Conservation (phyloP, 2,888 invertebrate species). For the Andrena fulva region DNA sequence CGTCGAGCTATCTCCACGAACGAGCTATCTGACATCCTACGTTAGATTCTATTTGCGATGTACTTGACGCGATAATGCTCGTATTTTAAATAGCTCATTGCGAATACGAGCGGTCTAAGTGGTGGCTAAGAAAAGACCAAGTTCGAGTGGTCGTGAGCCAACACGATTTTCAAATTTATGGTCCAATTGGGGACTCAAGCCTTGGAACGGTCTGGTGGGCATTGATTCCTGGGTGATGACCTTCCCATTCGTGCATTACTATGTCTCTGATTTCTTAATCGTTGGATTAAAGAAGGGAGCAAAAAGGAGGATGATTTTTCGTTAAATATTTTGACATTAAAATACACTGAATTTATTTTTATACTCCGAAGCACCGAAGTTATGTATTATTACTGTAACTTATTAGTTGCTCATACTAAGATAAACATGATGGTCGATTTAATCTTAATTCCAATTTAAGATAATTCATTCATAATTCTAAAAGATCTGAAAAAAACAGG, state of each 20-base stretch:
- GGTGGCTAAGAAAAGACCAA: neutral
- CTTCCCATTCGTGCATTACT: no score
- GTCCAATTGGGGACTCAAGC: neutral
- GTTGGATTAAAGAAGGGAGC: no score
- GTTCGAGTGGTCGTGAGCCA: neutral
- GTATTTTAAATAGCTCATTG: neutral
- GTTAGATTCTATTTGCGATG: neutral
- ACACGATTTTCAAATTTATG: neutral
- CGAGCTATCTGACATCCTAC: neutral
- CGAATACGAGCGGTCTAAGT: neutral
- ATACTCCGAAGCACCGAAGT: no score
- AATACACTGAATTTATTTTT: no score
- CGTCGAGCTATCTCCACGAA: neutral
- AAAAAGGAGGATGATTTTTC: no score
- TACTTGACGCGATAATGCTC: neutral
- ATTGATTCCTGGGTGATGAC: no score
- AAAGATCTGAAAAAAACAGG: neutral
- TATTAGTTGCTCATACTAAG: no score
- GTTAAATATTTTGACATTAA: no score
- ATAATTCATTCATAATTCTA: neutral
- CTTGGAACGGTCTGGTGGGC: no score
- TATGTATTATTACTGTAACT: no score
- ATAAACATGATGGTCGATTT: neutral
- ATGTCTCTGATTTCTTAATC: no score
- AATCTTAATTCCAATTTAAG: neutral